Percentiles rank a stretch among this genome's conserved stretches.
phyloP scores from a whole-genome alignment of 2,113 vertebrate species.

The Silurus glanis region DNA sequence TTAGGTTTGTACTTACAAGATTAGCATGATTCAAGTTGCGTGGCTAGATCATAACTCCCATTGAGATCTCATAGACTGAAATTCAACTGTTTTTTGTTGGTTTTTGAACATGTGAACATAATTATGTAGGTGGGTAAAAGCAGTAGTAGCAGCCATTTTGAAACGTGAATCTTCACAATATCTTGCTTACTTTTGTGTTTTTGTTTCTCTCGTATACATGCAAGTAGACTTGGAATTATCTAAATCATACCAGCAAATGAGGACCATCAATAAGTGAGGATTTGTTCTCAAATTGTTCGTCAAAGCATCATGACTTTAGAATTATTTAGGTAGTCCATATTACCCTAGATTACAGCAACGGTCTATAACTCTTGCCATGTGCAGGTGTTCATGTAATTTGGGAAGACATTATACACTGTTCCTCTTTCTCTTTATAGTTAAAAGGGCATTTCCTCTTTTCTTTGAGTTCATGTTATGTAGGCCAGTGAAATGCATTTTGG shows the following conservation, averaged over 20 bases:
- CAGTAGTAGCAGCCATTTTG: background rate
- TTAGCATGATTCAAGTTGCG: background rate
- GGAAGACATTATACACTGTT: slow-evolving; percentile 6
- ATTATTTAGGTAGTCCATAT: background rate
- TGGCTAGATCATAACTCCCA: background rate
- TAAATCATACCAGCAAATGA: too few relatives aligned
- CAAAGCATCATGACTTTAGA: background rate
- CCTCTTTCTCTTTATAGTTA: background rate
- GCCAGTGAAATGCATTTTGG: background rate
- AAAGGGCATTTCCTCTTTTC: background rate
- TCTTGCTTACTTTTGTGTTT: background rate
- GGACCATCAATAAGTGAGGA: background rate
- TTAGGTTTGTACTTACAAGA: background rate
- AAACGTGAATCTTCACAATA: background rate
- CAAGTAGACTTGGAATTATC: too few relatives aligned
- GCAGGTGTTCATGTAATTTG: background rate
- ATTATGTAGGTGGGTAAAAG: background rate
- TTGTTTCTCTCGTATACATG: background rate
- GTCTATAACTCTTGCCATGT: background rate
- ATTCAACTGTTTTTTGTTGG: background rate
- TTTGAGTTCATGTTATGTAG: background rate
- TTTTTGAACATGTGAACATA: background rate
- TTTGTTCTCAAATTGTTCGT: background rate
- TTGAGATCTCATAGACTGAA: background rate
- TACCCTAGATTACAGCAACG: background rate